Conservation (phyloP, 2,888 invertebrate genomes). For the Phytoseiulus persimilis region DNA sequence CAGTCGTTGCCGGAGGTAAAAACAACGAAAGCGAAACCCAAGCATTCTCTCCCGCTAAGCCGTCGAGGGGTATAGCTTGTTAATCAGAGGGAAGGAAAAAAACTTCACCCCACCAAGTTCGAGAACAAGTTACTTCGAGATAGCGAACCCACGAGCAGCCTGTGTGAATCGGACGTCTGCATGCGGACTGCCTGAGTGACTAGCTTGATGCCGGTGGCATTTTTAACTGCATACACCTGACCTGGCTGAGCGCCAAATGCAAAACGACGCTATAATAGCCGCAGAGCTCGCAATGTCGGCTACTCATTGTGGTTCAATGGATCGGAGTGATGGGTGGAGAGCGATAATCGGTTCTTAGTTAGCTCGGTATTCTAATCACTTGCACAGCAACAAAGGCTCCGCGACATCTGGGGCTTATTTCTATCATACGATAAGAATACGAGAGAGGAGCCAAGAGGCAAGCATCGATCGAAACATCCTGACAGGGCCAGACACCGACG, state of each 20-base stretch:
- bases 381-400: too few species aligned
- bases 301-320: too few species aligned
- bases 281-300: too few species aligned
- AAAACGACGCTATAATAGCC: background rate
- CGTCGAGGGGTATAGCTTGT: background rate
- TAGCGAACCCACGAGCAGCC: background rate
- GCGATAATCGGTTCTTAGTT: too few species aligned
- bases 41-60: background rate
- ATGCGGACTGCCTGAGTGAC: background rate
- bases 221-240: background rate
- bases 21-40: background rate
- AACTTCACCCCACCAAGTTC: background rate
- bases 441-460: too few species aligned
- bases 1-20: background rate
- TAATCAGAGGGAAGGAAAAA: background rate
- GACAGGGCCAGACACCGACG: too few species aligned
- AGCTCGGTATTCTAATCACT: too few species aligned
- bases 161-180: background rate
- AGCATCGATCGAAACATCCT: too few species aligned
- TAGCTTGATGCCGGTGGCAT: background rate
- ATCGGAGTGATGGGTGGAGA: too few species aligned
- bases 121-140: background rate
- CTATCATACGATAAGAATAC: too few species aligned
- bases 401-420: too few species aligned
- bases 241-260: background rate